phyloP scores from a whole-genome alignment of 2,888 invertebrate species.

The Dyspetes luteomarginatus region DNA sequence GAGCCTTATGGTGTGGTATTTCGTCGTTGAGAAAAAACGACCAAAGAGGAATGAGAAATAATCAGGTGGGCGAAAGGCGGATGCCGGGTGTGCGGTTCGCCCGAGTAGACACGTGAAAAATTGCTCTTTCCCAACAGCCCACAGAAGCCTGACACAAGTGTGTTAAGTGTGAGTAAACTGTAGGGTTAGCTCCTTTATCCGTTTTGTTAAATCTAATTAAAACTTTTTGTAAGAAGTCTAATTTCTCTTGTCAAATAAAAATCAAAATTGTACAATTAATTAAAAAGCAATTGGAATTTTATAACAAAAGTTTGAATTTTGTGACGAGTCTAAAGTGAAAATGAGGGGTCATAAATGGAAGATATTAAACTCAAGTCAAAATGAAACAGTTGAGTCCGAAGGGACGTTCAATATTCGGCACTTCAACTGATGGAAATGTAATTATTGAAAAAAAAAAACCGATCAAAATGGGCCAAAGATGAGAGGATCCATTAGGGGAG shows the following conservation, averaged over 20 bases:
- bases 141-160: constrained; percentile 18
- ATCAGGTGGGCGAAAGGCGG: constrained; percentile 64
- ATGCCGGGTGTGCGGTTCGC: constrained; percentile 49
- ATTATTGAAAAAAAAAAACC: no score
- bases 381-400: no score
- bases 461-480: no score
- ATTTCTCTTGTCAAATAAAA: background rate
- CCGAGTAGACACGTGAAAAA: constrained; percentile 68
- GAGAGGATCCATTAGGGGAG: no score
- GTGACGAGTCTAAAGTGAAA: no score
- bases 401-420: no score
- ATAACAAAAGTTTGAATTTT: no score
- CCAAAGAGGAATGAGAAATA: constrained; percentile 66
- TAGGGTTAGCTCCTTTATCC: background rate
- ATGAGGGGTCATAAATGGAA: no score
- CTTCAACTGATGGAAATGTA: no score
- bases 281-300: background rate
- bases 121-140: constrained; percentile 51
- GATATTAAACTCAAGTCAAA: no score
- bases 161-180: constrained; percentile 16
- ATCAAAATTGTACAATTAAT: background rate
- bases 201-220: background rate
- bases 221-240: background rate
- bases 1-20: constrained; percentile 66
- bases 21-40: constrained; percentile 45